These are phyloP conservation scores for Troides aeacus DNA, from an alignment of 2,888 invertebrate species.

Conservation along the genomic window DNA sequence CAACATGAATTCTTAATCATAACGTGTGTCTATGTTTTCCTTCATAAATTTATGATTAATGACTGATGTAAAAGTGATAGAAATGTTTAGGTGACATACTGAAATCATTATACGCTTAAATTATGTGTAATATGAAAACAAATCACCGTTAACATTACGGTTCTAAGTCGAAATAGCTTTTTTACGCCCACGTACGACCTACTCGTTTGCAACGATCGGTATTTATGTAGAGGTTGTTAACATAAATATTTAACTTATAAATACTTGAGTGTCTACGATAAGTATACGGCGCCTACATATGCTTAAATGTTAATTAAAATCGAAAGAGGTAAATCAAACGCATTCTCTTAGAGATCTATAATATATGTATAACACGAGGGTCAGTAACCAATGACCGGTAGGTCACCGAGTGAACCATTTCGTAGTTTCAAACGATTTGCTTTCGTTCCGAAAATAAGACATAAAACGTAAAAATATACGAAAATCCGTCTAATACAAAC, in stretches of 20 bases:
- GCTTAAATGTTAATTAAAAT: too few relatives aligned
- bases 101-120: constrained; percentile 6
- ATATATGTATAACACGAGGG: too few relatives aligned
- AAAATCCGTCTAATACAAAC: too few relatives aligned
- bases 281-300: too few relatives aligned
- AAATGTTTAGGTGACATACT: background rate
- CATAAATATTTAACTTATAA: background rate
- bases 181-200: constrained; percentile 9
- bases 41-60: background rate
- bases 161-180: constrained; percentile 11
- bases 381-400: too few relatives aligned
- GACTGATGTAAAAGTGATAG: background rate
- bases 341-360: too few relatives aligned
- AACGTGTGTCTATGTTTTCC: background rate
- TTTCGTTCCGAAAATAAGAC: too few relatives aligned
- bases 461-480: too few relatives aligned
- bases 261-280: too few relatives aligned
- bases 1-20: background rate
- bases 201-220: background rate
- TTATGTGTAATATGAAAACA: constrained; percentile 11
- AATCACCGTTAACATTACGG: constrained; percentile 10
- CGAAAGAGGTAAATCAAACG: too few relatives aligned
- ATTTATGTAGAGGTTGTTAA: background rate
- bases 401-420: too few relatives aligned
- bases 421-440: too few relatives aligned